Percentiles rank a stretch among this genome's conserved stretches.
phyloP scores from a whole-genome alignment of 2,113 vertebrate genomes.

The Edolisoma coerulescens region DNA sequence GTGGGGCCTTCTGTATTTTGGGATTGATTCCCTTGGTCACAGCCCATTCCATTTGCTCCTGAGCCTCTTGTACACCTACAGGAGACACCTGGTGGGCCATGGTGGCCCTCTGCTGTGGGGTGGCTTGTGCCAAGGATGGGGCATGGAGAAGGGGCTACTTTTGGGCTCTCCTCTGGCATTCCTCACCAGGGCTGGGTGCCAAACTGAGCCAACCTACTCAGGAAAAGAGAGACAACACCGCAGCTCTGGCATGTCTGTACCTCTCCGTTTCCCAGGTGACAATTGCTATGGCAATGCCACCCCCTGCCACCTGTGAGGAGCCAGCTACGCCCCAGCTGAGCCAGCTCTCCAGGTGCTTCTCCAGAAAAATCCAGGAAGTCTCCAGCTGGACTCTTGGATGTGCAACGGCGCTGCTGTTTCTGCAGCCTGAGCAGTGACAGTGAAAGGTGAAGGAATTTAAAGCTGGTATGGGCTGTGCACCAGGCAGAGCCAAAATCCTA shows the following conservation, averaged over 20 bases:
- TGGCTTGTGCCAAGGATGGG: neutral
- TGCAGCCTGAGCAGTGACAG: fast-evolving
- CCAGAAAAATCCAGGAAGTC: neutral
- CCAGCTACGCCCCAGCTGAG: neutral
- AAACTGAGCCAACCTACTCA: neutral
- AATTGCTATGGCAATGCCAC: neutral
- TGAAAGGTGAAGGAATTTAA: neutral
- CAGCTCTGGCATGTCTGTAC: neutral
- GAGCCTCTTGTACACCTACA: neutral
- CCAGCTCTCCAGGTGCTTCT: neutral
- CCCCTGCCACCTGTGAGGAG: neutral
- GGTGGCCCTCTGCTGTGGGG: neutral
- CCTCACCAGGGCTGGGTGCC: neutral
- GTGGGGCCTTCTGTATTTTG: neutral
- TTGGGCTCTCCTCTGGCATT: neutral
- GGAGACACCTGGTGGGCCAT: neutral
- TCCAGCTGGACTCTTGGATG: fast-evolving
- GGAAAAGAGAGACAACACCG: neutral
- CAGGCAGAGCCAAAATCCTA: neutral
- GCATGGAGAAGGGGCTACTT: neutral
- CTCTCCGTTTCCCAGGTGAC: neutral
- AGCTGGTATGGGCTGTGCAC: neutral
- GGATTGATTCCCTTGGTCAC: neutral
- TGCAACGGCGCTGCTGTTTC: neutral
- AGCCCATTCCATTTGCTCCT: neutral